Base-by-base conservation (phyloP, 1,140 invertebrate genomes). In the Sitobion miscanthi region DNA sequence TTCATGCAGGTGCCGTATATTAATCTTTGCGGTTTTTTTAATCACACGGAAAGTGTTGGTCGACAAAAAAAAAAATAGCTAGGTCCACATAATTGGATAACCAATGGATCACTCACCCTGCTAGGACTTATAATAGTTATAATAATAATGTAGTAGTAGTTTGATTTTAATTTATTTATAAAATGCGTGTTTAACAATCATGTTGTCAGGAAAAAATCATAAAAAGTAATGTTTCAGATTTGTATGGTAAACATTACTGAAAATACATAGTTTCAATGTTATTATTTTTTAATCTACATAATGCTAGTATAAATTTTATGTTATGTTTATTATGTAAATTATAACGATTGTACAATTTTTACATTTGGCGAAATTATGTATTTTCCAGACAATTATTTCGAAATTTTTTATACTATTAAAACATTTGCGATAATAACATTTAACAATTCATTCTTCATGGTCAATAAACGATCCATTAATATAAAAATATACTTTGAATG, bases 91-190 rank as follows among this genome's bases (percentile, higher is more conserved):
- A n/a, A 77, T 77, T 20, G 62, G 30, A 77, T 77, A 77, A n/a
- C 14, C 30, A 77, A 77, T 14, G 11, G 62, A 69, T 77, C n/a
- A 30, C 62, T n/a, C 62, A 6, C 62, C 5, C 5, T 77, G 5
- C 14, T n/a, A 35, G 11, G 14, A 77, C 62, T 77, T 77, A 14
- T 35, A 77, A 69, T 69, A 69, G n/a, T 69, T n/a, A 69, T 69
- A 69, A 77, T 77, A 77, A 77, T 35, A 77, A 77, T 77, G 62
- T 77, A 35, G 52, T 52, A 52, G 57, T 35, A n/a, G 30, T n/a
- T 77, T n/a, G 30, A 77, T 77, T 77, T 77, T n/a, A 77, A 85
- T 85, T 42, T 85, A 45, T 85, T 45, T 85, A 85, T 85, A 85
- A 85, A 42, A 45, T 42, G 83, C 83, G 38, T 25, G 38, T 85